Percentiles rank a stretch among this genome's conserved stretches.
These are phyloP conservation scores for Melospiza georgiana DNA, from an alignment of 2,113 vertebrate species.

Conservation along the genomic window DNA sequence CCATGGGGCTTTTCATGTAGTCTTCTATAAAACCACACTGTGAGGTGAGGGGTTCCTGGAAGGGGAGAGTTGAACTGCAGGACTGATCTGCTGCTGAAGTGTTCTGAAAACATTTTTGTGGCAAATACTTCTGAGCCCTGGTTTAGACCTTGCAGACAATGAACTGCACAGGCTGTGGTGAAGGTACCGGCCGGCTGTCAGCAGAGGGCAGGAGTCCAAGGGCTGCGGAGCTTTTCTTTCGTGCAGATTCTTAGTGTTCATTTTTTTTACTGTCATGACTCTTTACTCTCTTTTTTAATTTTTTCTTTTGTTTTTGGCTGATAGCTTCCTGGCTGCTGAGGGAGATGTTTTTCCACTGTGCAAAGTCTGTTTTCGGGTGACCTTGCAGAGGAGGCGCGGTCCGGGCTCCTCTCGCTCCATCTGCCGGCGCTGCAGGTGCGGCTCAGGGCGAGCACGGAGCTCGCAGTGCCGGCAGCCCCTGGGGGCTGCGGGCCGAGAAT, in stretches of 20 bases:
- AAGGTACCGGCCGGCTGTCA: not conserved
- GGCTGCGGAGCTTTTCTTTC: not conserved
- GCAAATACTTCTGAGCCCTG: not conserved
- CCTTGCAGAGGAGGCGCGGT: not conserved
- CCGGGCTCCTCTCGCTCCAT: slow-evolving; percentile 19
- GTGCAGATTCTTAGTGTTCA: not conserved
- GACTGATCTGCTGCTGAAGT: not conserved
- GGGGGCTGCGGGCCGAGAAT: fast-evolving
- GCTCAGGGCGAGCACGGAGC: not conserved
- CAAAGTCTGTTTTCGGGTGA: not conserved
- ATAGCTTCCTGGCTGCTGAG: not conserved
- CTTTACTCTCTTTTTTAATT: not conserved
- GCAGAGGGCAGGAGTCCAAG: slow-evolving; percentile 13
- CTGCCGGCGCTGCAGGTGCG: slow-evolving; percentile 15
- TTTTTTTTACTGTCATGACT: not conserved
- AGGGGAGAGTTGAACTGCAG: not conserved
- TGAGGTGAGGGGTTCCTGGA: not conserved
- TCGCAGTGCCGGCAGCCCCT: not conserved
- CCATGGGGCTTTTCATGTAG: not conserved
- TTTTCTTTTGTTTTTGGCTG: not conserved
- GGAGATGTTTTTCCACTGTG: not conserved
- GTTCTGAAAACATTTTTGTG: not conserved
- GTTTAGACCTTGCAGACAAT: not conserved
- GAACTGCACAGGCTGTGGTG: not conserved
- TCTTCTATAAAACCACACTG: not conserved